These are phyloP conservation scores for Leucoptera coffeella DNA, from an alignment of 2,888 invertebrate species.

Conservation along the genomic window DNA sequence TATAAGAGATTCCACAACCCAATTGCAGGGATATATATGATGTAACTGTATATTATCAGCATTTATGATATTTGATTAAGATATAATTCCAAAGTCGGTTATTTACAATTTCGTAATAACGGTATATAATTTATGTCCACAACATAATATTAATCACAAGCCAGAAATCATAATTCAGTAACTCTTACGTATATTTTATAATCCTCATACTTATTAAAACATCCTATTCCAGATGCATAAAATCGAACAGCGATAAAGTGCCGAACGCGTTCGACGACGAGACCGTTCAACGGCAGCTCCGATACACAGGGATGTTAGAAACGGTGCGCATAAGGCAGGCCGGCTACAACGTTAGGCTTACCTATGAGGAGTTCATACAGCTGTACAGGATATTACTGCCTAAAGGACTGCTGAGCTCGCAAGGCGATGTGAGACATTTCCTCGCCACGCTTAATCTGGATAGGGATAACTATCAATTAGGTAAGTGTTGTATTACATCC, in stretches of 20 bases:
- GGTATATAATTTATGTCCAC: too few species aligned
- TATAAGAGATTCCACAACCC: too few species aligned
- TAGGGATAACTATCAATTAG: constrained; percentile 85
- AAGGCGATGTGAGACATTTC: constrained; percentile 80
- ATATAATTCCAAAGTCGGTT: too few species aligned
- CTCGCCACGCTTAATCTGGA: constrained; percentile 78
- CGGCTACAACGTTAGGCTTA: constrained; percentile 89
- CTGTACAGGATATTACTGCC: constrained; percentile 86
- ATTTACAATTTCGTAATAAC: too few species aligned
- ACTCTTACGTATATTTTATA: too few species aligned
- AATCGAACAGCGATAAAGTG: constrained; percentile 90
- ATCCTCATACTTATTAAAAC: constrained; percentile 15
- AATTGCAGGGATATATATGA: too few species aligned
- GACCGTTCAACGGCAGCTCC: constrained; percentile 77
- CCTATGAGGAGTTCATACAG: constrained; percentile 92
- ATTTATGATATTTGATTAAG: too few species aligned
- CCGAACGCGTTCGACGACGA: constrained; percentile 91
- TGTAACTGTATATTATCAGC: too few species aligned
- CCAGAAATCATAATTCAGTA: too few species aligned
- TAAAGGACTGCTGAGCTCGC: constrained; percentile 79
- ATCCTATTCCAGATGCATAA: constrained; percentile 68
- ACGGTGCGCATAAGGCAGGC: constrained; percentile 92
- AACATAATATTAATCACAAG: too few species aligned
- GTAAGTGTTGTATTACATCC: too few species aligned
- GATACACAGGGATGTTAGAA: constrained; percentile 96